phyloP scores from a whole-genome alignment of 2,888 invertebrate genomes.

The Folsomia manolachei region DNA sequence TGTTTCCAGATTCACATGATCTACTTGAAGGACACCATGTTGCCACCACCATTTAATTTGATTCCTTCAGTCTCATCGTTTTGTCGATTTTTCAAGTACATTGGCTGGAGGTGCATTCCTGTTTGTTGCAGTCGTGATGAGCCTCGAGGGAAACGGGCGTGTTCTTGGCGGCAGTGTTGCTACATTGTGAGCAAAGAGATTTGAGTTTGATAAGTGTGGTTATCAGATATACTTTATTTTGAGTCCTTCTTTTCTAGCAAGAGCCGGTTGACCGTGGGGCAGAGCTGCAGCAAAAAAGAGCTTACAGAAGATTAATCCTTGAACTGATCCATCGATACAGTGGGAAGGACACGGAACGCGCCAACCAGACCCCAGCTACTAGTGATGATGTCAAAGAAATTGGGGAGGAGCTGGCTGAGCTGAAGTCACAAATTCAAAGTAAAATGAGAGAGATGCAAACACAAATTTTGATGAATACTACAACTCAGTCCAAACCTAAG shows the following conservation, averaged over 20 bases:
- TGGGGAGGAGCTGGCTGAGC: constrained; percentile 19
- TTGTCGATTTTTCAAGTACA: constrained; percentile 26
- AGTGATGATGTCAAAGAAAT: constrained; percentile 22
- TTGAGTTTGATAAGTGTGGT: not conserved
- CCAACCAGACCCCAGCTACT: constrained; percentile 6
- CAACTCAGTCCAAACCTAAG: not conserved
- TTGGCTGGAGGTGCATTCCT: not conserved
- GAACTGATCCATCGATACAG: constrained; percentile 21
- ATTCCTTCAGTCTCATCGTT: constrained; percentile 60
- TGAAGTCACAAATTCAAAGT: not conserved
- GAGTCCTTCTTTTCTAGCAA: no score
- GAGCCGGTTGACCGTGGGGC: not conserved
- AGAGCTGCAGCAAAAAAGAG: not conserved
- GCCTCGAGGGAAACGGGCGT: constrained; percentile 54
- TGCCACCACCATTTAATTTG: constrained; percentile 71
- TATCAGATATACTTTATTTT: no score
- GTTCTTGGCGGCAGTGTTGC: constrained; percentile 58
- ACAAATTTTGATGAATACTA: no score
- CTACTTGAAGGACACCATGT: constrained; percentile 67
- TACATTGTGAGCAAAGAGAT: constrained; percentile 52
- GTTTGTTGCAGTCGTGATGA: not conserved
- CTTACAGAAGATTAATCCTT: constrained; percentile 16
- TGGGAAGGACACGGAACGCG: not conserved
- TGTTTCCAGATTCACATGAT: constrained; percentile 67
- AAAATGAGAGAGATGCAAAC: constrained; percentile 1